A percentile compares a stretch with the other conserved stretches of the same genome.
These are phyloP conservation scores for Eupithecia pulchellata DNA, from an alignment of 2,888 invertebrate genomes.

Conservation along the genomic window DNA sequence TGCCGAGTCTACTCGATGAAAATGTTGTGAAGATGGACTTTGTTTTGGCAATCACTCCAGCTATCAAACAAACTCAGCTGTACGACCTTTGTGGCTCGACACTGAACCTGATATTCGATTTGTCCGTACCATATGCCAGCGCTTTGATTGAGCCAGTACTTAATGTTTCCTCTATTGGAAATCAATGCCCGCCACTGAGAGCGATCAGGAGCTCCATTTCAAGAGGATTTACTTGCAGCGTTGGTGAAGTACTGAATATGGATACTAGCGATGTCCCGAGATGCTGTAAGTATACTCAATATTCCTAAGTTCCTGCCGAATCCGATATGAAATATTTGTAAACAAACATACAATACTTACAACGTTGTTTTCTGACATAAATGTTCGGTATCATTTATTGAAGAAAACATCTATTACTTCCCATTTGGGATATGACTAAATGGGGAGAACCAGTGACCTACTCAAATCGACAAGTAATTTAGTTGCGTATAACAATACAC, in stretches of 20 bases:
- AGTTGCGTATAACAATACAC: no score
- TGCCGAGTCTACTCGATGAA: conserved; percentile 92
- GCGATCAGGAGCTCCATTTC: conserved; percentile 93
- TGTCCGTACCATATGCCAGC: conserved; percentile 96
- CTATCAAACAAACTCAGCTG: conserved; percentile 94
- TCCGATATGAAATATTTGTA: background rate
- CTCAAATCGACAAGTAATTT: no score
- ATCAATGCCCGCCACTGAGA: conserved; percentile 95
- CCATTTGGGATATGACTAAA: no score
- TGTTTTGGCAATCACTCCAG: conserved; percentile 93
- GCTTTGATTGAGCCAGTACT: conserved; percentile 94
- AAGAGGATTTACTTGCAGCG: conserved; percentile 96
- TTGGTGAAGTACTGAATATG: conserved; percentile 97
- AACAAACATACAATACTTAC: no score
- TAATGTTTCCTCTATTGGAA: conserved; percentile 95
- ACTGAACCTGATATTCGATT: conserved; percentile 95
- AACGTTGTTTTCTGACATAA: no score
- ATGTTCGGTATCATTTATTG: no score
- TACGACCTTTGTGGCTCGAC: conserved; percentile 98
- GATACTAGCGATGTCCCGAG: conserved; percentile 96
- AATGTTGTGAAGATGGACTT: conserved; percentile 96
- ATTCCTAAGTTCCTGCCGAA: background rate
- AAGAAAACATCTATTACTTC: no score
- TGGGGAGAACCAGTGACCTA: no score
- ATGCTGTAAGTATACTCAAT: conserved; percentile 89